A percentile compares a stretch with the other conserved stretches of the same genome.
Evolutionary conservation across 2,113 vertebrate species (phyloP).

Genomic region (Macrotus californicus): DNA sequence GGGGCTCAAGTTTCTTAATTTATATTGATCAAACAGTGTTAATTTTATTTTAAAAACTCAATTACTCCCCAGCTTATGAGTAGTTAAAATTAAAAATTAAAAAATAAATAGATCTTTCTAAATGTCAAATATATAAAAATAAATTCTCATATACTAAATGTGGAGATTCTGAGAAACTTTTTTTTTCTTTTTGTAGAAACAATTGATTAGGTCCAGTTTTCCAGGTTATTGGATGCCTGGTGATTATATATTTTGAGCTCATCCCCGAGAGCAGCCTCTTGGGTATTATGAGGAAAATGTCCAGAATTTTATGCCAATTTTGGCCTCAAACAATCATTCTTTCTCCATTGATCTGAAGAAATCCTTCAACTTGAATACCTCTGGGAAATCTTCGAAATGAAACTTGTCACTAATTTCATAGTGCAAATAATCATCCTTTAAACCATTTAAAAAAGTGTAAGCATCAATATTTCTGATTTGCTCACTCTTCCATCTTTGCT

Average conservation of each 20-base stretch:
- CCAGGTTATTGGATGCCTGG: neutral
- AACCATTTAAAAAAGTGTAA: neutral
- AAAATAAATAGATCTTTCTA: neutral
- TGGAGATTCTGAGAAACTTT: neutral
- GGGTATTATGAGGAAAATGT: neutral
- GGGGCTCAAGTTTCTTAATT: neutral
- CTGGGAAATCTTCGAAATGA: neutral
- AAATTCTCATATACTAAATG: neutral
- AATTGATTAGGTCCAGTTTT: neutral
- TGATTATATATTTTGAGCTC: neutral
- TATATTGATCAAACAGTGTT: conserved; percentile 1
- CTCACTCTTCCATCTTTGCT: neutral
- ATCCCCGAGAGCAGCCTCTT: neutral
- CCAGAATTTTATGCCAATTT: conserved; percentile 4
- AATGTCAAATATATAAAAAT: neutral
- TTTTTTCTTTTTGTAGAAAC: neutral
- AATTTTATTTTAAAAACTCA: conserved; percentile 11
- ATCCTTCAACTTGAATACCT: neutral
- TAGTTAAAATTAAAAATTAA: neutral
- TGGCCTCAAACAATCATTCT: neutral
- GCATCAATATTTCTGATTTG: neutral
- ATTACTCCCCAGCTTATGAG: neutral
- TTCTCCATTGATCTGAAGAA: conserved; percentile 16
- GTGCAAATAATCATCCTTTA: neutral
- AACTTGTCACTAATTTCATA: neutral